Evolutionary conservation across 2,113 vertebrate genomes (phyloP).

Genomic region (Toxostoma redivivum): DNA sequence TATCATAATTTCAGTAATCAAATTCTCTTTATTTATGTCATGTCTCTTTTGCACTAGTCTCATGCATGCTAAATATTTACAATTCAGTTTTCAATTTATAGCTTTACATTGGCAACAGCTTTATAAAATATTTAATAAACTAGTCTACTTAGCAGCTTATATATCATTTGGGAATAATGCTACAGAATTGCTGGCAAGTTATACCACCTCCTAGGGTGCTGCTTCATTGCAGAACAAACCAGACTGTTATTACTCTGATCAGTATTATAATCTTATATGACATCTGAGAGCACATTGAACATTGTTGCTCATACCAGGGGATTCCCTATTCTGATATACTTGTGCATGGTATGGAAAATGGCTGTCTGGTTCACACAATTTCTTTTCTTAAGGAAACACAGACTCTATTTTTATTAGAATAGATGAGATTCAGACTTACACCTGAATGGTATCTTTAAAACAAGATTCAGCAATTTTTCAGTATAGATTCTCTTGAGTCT

Average conservation of each 20-base stretch:
- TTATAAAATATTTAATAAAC: conserved; percentile 34
- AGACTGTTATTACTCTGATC: background rate
- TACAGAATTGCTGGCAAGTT: background rate
- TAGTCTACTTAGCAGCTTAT: background rate
- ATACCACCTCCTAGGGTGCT: background rate
- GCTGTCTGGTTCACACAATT: background rate
- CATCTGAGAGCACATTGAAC: background rate
- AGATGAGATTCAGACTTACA: background rate
- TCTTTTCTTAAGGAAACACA: background rate
- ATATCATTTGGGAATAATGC: background rate
- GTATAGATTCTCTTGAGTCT: background rate
- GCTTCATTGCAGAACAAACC: background rate
- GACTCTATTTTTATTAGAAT: background rate
- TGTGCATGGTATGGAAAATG: background rate
- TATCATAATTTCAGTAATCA: background rate
- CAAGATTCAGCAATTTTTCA: background rate
- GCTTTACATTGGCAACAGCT: background rate
- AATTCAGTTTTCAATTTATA: background rate
- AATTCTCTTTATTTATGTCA: background rate
- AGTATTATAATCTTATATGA: background rate
- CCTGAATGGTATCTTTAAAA: background rate
- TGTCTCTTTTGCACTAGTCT: background rate
- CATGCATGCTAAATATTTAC: background rate
- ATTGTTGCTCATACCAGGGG: accelerated
- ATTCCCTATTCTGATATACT: background rate